A percentile compares a stretch with the other conserved stretches of the same genome.
phyloP scores from a whole-genome alignment of 2,797 vertebrate genomes.

The Vireo griseus region DNA sequence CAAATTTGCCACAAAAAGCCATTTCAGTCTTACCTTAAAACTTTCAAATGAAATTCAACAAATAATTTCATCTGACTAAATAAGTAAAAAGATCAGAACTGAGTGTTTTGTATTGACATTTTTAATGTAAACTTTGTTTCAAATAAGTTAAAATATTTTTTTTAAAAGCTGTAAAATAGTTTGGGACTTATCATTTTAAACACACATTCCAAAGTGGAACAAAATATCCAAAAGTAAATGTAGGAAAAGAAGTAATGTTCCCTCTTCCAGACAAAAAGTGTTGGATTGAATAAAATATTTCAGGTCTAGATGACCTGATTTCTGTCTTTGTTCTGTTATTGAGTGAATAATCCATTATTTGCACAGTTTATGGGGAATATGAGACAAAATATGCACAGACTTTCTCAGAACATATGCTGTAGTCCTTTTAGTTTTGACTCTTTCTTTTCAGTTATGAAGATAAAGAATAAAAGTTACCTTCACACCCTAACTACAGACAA shows the following conservation, averaged over 20 bases:
- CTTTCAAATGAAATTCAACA: background rate
- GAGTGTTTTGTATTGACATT: background rate
- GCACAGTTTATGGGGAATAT: background rate
- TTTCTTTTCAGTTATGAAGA: slow-evolving; percentile 6
- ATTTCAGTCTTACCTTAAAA: background rate
- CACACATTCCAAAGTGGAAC: background rate
- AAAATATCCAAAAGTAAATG: background rate
- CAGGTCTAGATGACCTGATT: background rate
- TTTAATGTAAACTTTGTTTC: background rate
- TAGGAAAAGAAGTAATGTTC: background rate
- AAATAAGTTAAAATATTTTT: background rate
- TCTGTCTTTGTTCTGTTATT: background rate
- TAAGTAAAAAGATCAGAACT: background rate
- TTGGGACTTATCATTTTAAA: background rate
- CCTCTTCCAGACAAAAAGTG: background rate
- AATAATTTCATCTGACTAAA: background rate
- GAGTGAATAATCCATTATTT: background rate
- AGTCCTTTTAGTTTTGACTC: background rate
- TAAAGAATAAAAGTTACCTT: background rate
- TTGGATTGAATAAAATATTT: background rate
- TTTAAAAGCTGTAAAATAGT: background rate
- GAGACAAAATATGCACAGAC: background rate
- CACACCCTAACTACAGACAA: background rate
- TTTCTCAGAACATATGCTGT: background rate
- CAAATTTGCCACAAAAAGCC: background rate